Evolutionary conservation across 2,797 vertebrate genomes (phyloP).

Genomic region (Spea hammondii): DNA sequence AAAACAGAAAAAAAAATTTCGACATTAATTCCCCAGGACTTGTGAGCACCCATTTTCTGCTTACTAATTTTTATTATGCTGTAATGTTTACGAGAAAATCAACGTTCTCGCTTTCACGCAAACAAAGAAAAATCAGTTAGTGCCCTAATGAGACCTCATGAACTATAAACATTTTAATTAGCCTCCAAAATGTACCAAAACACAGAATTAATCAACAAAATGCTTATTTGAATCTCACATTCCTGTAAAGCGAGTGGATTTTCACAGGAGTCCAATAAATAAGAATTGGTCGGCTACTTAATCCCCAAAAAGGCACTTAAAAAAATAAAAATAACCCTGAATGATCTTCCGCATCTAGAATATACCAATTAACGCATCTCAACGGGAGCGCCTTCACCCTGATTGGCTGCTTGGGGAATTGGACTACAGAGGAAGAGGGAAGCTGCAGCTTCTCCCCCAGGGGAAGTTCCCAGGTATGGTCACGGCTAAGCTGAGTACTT

Average conservation of each 20-base stretch:
- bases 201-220: constrained; percentile 40
- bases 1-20: too few species aligned
- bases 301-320: background rate
- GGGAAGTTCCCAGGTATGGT: too few species aligned
- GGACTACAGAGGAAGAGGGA: too few species aligned
- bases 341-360: too few species aligned
- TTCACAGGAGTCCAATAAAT: background rate
- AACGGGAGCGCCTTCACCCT: too few species aligned
- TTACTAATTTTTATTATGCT: constrained; percentile 49
- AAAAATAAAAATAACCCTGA: background rate
- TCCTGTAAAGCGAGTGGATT: background rate
- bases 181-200: constrained; percentile 26
- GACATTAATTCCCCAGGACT: background rate
- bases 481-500: too few species aligned
- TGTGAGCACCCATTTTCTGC: constrained; percentile 47
- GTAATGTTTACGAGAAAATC: constrained; percentile 48
- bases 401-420: too few species aligned
- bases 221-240: constrained; percentile 11
- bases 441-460: too few species aligned
- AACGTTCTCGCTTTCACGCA: constrained; percentile 12
- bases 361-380: too few species aligned
- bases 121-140: constrained; percentile 27
- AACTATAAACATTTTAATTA: constrained; percentile 44
- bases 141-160: constrained; percentile 32
- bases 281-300: background rate